Conservation (phyloP, 1,140 invertebrate species). For the Lordiphosa collinella region DNA sequence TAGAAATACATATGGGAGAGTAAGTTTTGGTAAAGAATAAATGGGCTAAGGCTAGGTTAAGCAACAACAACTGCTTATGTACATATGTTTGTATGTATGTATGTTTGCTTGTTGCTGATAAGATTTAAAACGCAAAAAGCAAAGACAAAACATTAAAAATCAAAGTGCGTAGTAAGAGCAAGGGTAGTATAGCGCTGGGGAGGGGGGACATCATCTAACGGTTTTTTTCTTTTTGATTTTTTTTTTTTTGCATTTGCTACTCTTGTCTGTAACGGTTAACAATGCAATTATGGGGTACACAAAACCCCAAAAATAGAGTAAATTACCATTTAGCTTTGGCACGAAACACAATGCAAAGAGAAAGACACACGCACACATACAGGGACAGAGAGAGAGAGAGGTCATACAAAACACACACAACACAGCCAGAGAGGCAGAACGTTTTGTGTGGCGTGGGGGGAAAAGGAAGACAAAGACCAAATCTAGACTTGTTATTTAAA, state of each 20-base stretch:
- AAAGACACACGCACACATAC: conserved; percentile 4
- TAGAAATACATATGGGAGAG: not conserved
- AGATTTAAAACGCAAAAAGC: conserved; percentile 70
- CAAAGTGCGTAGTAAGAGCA: conserved; percentile 64
- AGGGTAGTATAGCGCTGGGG: not conserved
- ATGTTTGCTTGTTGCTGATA: conserved; percentile 40
- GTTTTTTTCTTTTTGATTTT: too few species aligned
- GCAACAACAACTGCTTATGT: conserved; percentile 7
- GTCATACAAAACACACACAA: not conserved
- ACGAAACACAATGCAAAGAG: conserved; percentile 11
- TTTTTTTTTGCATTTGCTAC: not conserved
- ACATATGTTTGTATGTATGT: conserved; percentile 11
- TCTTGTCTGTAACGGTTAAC: conserved; percentile 12
- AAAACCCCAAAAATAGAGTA: conserved; percentile 23
- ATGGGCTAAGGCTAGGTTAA: conserved; percentile 25
- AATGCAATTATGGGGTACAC: conserved; percentile 19
- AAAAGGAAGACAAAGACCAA: conserved; percentile 9
- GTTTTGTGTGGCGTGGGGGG: conserved; percentile 13
- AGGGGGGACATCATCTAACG: not conserved
- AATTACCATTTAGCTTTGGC: conserved; percentile 16
- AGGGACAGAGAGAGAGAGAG: not conserved
- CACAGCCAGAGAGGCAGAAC: not conserved
- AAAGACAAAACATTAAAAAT: conserved; percentile 40
- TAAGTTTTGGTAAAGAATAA: not conserved
- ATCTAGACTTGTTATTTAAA: too few species aligned